Evolutionary conservation across 2,113 vertebrate genomes (phyloP).

Genomic region (Rafetus swinhoei): DNA sequence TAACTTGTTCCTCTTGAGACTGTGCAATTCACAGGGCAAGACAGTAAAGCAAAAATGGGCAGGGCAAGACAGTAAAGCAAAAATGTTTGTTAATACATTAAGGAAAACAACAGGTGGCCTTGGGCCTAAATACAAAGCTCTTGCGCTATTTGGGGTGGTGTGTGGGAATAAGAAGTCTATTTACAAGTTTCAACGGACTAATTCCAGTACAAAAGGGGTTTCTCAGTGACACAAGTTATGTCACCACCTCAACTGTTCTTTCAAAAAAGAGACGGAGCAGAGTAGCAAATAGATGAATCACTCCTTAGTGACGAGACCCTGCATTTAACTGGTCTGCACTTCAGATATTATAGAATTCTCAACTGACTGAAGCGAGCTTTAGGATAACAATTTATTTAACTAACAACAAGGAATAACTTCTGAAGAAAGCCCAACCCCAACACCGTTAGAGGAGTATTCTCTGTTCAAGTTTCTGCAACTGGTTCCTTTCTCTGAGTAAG

Average conservation of each 20-base stretch:
- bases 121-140: not conserved
- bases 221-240: not conserved
- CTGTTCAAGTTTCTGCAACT: not conserved
- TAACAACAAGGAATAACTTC: not conserved
- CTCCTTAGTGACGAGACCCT: not conserved
- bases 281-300: not conserved
- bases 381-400: not conserved
- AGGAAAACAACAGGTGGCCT: not conserved
- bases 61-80: no score
- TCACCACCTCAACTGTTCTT: not conserved
- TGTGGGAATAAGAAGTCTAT: not conserved
- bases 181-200: not conserved
- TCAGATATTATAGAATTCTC: constrained; percentile 5
- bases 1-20: not conserved
- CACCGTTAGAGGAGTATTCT: not conserved
- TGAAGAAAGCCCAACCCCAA: not conserved
- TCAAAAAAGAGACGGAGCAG: not conserved
- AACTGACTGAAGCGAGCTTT: not conserved
- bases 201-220: fast-evolving
- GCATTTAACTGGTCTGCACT: not conserved
- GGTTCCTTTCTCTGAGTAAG: not conserved
- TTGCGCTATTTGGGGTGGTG: not conserved
- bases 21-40: not conserved
- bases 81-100: not conserved
- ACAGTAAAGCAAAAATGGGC: no score